These are phyloP conservation scores for Cryptoblepharus egeriae DNA, from an alignment of 2,797 vertebrate species.

Conservation along the genomic window DNA sequence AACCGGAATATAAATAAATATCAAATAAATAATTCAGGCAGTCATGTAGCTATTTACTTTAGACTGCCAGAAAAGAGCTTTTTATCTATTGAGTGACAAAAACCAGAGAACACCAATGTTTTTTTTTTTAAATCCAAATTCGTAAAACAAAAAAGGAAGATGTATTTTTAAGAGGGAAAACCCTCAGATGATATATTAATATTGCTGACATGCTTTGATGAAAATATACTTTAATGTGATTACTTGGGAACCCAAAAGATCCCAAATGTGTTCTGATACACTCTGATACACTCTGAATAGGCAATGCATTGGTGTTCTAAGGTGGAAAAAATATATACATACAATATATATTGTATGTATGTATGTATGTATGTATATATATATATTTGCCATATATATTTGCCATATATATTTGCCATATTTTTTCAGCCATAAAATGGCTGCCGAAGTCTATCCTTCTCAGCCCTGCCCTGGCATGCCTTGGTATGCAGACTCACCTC, in stretches of 20 bases:
- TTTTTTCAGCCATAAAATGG: background rate
- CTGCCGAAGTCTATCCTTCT: background rate
- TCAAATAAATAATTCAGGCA: constrained; percentile 17
- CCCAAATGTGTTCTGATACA: background rate
- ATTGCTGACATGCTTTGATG: background rate
- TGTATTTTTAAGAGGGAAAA: background rate
- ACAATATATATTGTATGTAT: too few relatives aligned
- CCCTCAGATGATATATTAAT: background rate
- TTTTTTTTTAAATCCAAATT: background rate
- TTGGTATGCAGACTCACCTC: background rate
- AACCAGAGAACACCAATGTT: background rate
- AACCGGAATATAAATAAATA: constrained; percentile 16
- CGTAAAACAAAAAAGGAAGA: background rate
- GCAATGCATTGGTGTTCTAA: background rate
- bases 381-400: too few relatives aligned
- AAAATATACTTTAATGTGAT: background rate
- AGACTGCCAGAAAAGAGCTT: background rate
- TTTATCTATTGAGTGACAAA: constrained; percentile 8
- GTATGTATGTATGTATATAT: too few relatives aligned
- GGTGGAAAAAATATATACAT: background rate
- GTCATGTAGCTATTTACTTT: constrained; percentile 25
- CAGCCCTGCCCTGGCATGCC: background rate
- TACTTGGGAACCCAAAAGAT: background rate
- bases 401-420: background rate
- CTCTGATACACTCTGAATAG: background rate